Base-by-base conservation (phyloP, 2,888 invertebrate species). In the Galerucella pusilla region DNA sequence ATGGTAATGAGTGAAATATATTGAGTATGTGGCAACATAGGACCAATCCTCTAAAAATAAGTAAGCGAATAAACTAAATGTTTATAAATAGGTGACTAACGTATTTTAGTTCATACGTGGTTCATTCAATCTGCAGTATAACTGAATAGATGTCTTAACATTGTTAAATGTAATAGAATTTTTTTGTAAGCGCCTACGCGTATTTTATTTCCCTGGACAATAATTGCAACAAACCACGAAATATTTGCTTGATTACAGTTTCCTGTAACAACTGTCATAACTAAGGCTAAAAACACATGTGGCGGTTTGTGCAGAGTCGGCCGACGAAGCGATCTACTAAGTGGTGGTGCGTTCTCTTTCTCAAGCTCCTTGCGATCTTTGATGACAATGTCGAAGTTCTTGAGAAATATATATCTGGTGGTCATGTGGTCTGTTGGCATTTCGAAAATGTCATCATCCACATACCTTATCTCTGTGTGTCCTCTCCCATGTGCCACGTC, bases 11-110 rank as follows among this genome's bases (percentile, higher is more conserved):
- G 11, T 60, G n/a, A 72, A 12, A 46, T 42, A n/a, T n/a, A 16
- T 57, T 12, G 25, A 46, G n/a, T 45, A 49, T 35, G 7, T 72
- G 75, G 75, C 75, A 75, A 75, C 71, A 35, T 28, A 25, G 63
- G 35, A 49, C 16, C 46, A 25, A 10, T 35, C 59, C 46, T 16
- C 68, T 72, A 72, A 75, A 75, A 75, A 75, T 75, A 68, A 61
- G 57, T 35, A 35, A 12, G 12, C 35, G 11, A 49, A 61, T 49
- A 20, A 49, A n/a, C 35, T 57, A 49, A 61, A 49, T 28, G 52
- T 61, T 61, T 69, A 69, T 69, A 69, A 69, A 61, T 69, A 69
- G 61, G 16, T 61, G 28, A 61, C 25, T 61, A 63, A 69, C 35
- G 60, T 60, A 60, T 69, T 69, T 69, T 60, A 2, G n/a, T 60